Conservation (phyloP, 2,113 vertebrate species). For the Pimephales promelas region DNA sequence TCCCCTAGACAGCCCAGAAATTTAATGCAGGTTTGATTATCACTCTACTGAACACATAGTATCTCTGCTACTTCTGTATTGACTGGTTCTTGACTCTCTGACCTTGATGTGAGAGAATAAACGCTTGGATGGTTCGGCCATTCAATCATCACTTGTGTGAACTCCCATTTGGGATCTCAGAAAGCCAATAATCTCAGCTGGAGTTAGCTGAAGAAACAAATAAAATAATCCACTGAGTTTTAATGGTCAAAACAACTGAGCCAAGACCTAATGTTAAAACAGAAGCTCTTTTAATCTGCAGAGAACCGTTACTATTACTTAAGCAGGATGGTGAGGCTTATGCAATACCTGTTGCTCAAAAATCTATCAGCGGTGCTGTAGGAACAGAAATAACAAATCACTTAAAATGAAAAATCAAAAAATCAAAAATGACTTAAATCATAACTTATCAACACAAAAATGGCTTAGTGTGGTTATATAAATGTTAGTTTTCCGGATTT, state of each 20-base stretch:
- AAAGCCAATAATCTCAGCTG: slow-evolving; percentile 17
- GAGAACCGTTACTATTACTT: not conserved
- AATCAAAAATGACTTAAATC: not conserved
- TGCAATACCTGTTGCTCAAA: not conserved
- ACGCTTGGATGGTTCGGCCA: not conserved
- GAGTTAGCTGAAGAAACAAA: not conserved
- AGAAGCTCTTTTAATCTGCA: slow-evolving; percentile 1
- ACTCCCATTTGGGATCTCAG: not conserved
- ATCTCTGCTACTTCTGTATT: not conserved
- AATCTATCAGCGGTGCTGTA: not conserved
- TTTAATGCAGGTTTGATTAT: not conserved
- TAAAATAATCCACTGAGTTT: not conserved
- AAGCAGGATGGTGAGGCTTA: not conserved
- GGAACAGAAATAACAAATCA: not conserved
- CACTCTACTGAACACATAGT: not conserved
- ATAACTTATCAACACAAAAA: not conserved
- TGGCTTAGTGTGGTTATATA: not conserved
- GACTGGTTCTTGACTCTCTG: not conserved
- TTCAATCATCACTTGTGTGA: not conserved
- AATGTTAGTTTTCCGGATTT: not conserved
- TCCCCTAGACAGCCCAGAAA: no score
- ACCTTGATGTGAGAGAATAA: not conserved
- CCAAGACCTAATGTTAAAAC: not conserved
- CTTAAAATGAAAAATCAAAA: no score
- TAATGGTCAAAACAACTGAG: not conserved